Conservation (phyloP, 2,888 invertebrate genomes). For the Stegophylla sp. region DNA sequence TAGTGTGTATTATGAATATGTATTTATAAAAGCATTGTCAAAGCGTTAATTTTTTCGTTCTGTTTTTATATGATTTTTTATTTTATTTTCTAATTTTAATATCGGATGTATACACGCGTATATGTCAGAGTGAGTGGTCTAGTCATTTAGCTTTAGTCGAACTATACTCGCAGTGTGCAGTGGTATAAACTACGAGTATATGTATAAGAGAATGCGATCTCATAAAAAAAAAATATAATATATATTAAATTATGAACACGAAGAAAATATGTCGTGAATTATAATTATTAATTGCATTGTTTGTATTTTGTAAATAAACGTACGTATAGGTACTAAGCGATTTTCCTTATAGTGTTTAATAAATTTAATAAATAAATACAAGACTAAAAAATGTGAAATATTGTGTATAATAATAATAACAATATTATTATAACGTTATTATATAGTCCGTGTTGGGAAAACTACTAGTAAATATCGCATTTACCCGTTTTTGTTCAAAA, state of each 20-base stretch:
- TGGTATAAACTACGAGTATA: not conserved
- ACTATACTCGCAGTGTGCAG: conserved; percentile 2
- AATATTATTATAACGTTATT: not conserved
- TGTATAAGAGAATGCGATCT: conserved; percentile 49
- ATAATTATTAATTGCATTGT: not conserved
- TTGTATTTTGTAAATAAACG: conserved; percentile 36
- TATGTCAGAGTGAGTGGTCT: conserved; percentile 56
- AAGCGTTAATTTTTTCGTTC: not conserved
- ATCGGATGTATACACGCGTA: conserved; percentile 36
- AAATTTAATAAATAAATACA: not conserved
- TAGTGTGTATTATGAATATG: not conserved
- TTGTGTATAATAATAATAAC: not conserved
- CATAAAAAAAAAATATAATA: conserved; percentile 13
- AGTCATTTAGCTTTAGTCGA: conserved; percentile 46
- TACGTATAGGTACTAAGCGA: not conserved
- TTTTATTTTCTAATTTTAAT: conserved; percentile 33
- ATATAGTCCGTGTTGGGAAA: conserved; percentile 1
- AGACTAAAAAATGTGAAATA: conserved; percentile 30
- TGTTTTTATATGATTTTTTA: not conserved
- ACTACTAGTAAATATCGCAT: conserved; percentile 28
- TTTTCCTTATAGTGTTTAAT: conserved; percentile 10
- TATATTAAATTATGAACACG: not conserved
- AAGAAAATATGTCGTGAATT: not conserved
- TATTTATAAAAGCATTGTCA: not conserved
- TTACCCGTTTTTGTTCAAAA: conserved; percentile 6